phyloP scores from a whole-genome alignment of 2,113 vertebrate genomes.

The Rhabdornis inornatus region DNA sequence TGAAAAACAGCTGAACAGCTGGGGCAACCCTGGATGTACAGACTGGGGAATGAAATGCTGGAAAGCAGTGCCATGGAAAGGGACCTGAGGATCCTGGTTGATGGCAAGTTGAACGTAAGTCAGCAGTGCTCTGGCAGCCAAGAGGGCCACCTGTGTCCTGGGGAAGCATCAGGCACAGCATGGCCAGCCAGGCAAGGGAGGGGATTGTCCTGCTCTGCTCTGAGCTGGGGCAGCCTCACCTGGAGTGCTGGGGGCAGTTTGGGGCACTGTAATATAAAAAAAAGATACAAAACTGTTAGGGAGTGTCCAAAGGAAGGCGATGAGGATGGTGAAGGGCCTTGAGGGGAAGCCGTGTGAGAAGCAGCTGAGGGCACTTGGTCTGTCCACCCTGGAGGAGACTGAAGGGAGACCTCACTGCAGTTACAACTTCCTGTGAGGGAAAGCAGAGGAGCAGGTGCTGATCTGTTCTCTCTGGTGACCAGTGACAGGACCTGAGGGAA shows the following conservation, averaged over 20 bases:
- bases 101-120: neutral
- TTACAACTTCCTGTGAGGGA: neutral
- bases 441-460: neutral
- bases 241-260: neutral
- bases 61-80: neutral
- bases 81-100: neutral
- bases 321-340: neutral
- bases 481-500: neutral
- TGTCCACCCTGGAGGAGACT: neutral
- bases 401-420: neutral
- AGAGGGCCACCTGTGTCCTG: neutral
- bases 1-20: neutral
- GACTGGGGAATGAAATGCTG: neutral
- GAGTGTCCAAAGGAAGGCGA: neutral
- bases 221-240: neutral
- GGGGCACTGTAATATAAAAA: neutral
- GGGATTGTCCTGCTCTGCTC: neutral
- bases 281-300: neutral
- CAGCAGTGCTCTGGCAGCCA: neutral
- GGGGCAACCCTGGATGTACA: neutral
- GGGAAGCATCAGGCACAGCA: neutral
- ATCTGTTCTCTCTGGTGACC: neutral
- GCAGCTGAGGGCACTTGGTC: accelerated
- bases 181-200: neutral
- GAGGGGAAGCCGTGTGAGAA: neutral